Conservation (phyloP, 2,797 vertebrate genomes). For the Parauchenoglanis ngamensis region DNA sequence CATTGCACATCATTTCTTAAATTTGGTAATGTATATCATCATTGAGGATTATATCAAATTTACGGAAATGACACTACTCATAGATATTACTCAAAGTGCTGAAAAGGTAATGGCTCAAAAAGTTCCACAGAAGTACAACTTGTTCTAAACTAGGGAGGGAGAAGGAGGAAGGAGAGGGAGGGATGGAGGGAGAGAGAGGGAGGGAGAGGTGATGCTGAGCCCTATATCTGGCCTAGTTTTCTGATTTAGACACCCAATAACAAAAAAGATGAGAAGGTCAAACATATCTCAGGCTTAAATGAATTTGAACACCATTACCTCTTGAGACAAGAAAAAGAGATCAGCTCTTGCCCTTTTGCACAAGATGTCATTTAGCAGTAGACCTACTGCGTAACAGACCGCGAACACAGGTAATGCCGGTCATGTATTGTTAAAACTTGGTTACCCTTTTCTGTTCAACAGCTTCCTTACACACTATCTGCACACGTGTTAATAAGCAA, state of each 20-base stretch:
- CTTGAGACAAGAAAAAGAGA: conserved; percentile 27
- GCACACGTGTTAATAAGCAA: background rate
- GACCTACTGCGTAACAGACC: conserved; percentile 13
- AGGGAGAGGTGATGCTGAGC: background rate
- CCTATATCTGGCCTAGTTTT: conserved; percentile 31
- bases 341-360: conserved; percentile 18
- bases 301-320: conserved; percentile 39
- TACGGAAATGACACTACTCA: background rate
- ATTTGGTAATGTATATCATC: conserved; percentile 17
- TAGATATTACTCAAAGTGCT: conserved; percentile 10
- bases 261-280: conserved; percentile 42
- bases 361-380: conserved; percentile 27
- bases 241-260: conserved; percentile 36
- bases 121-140: conserved; percentile 12
- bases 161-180: background rate
- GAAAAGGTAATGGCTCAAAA: conserved; percentile 1
- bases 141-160: background rate
- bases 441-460: conserved; percentile 3
- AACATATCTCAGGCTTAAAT: conserved; percentile 25
- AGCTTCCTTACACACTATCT: background rate
- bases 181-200: background rate
- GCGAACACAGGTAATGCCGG: background rate
- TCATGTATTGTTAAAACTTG: conserved; percentile 16
- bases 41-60: conserved; percentile 10
- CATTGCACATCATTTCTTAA: background rate